A percentile compares a stretch with the other conserved stretches of the same genome.
phyloP scores from a whole-genome alignment of 2,113 vertebrate genomes.

The Protobothrops flavoviridis region DNA sequence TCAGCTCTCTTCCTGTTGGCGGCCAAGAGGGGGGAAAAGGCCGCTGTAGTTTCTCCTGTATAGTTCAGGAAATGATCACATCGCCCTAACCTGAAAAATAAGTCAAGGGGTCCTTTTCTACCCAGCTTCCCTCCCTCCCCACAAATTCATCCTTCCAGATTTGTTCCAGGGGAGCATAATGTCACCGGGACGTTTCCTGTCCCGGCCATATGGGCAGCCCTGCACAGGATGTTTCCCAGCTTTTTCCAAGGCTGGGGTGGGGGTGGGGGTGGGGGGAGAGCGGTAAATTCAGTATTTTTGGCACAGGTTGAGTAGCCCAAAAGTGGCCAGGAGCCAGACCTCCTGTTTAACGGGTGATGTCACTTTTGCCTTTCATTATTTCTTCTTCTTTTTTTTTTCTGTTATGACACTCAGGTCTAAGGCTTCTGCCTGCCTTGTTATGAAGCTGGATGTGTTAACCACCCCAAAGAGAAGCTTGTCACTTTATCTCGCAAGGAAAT shows the following conservation, averaged over 20 bases:
- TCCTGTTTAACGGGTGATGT: slow-evolving; percentile 67
- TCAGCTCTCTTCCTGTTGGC: background rate
- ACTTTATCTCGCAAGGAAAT: slow-evolving; percentile 33
- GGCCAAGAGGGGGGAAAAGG: background rate
- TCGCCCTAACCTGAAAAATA: slow-evolving; percentile 54
- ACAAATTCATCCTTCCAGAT: slow-evolving; percentile 36
- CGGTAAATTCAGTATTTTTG: slow-evolving; percentile 44
- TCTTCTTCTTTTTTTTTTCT: slow-evolving; percentile 31
- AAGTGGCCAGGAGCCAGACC: slow-evolving; percentile 47
- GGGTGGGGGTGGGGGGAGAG: background rate
- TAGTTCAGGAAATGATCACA: slow-evolving; percentile 54
- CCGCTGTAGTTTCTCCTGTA: background rate
- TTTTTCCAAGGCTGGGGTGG: slow-evolving; percentile 38
- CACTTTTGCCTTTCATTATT: slow-evolving; percentile 61
- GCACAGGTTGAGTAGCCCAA: slow-evolving; percentile 44
- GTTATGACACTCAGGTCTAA: background rate
- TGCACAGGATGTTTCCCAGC: slow-evolving; percentile 64
- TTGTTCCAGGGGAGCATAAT: slow-evolving; percentile 18
- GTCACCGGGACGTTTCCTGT: slow-evolving; percentile 62
- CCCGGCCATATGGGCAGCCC: slow-evolving; percentile 48
- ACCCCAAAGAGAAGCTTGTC: slow-evolving; percentile 40
- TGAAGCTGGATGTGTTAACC: slow-evolving; percentile 62
- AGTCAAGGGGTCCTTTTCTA: slow-evolving; percentile 28
- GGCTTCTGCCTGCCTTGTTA: slow-evolving; percentile 14
- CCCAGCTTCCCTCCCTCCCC: background rate